Evolutionary conservation across 2,797 vertebrate species (phyloP), one percentile per base, ranked within the genome.

Genomic region (Australoheros facetus): DNA sequence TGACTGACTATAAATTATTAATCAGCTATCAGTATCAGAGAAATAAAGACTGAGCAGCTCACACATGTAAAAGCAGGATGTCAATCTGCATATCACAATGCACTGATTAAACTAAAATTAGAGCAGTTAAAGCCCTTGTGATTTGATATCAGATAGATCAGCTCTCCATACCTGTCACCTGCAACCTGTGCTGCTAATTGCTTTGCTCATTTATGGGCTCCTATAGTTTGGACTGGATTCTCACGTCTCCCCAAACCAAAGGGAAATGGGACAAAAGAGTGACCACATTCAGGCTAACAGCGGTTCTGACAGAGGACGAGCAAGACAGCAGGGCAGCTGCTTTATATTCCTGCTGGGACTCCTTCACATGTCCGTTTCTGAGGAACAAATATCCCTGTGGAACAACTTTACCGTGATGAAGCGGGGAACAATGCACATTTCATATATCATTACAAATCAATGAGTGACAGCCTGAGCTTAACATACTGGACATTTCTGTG

Each of bases 261-360:
- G 76, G 64, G 37, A 77, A 73, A 39, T 39, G 3, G 37, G 28
- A 88, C 86, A 89, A 93, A 69, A 84, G 57, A 79, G 80, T 39
- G 48, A 79, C 75, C 32, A 28, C 78, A 81, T 90, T 85, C 70
- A 78, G 73, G 80, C 69, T 21, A 88, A 92, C 82, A 66, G 54
- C 30, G 26, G 81, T 64, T 79, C 78, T 13, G 83, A 87, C 71
- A 79, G 80, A 45, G 21, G 59, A 87, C 32, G 70, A 78, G 74
- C 1, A 71, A 85, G 81, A 89, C 81, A 90, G 88, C 81, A 86
- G 78, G 56, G 64, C 53, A 7, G 84, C 76, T 59, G 81, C 81
- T 81, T 78, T 82, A 88, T 83, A 87, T 79, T 85, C 85, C 89
- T 89, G 78, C 81, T 85, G 87, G 86, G 87, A 92, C 77, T 45